Base-by-base conservation (phyloP, 2,888 invertebrate species). In the Ormyrus nitidulus region DNA sequence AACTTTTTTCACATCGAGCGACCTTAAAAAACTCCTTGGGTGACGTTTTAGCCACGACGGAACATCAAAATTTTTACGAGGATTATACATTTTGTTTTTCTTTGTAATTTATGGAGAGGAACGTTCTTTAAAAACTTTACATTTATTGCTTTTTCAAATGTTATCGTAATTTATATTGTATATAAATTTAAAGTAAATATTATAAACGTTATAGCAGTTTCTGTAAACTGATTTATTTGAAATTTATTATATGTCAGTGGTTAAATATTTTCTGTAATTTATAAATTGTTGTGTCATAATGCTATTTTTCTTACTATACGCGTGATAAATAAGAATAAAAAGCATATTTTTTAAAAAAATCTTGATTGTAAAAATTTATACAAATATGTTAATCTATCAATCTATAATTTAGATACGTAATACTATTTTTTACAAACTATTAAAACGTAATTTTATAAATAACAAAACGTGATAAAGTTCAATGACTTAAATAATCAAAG, bases 181-280 rank as follows among this genome's bases (percentile, higher is more conserved):
- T 59, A 59, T 70, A 46, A 58, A 72, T 46, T 62, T 58, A 59
- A 65, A 58, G 58, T 74, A 64, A 19, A 11, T 71, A 34, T 62
- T 34, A 49, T 65, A 34, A 34, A 34, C 34, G 34, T 34, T 34
- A 34, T 4, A 34, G 56, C 51, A 51, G 13, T 11, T 74, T 65
- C 65, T 72, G n/a, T 72, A 61, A 53, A 11, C 19, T 72, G 19
- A 34, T 53, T 65, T 74, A 13, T 59, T 70, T 19, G 49, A 70
- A 11, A 70, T 9, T 70, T 70, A 48, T 19, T 70, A 70, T 58
- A 59, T 59, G 49, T 56, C 56, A 34, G 34, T 34, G 56, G 62
- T 74, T 74, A 44, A 64, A 56, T 11, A 74, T 74, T 56, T 56
- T 56, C 44, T 19, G 64, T 6, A 62, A 59, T 59, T 8, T 48